These are phyloP conservation scores for Podiceps cristatus DNA, from an alignment of 2,113 vertebrate genomes.

Conservation along the genomic window DNA sequence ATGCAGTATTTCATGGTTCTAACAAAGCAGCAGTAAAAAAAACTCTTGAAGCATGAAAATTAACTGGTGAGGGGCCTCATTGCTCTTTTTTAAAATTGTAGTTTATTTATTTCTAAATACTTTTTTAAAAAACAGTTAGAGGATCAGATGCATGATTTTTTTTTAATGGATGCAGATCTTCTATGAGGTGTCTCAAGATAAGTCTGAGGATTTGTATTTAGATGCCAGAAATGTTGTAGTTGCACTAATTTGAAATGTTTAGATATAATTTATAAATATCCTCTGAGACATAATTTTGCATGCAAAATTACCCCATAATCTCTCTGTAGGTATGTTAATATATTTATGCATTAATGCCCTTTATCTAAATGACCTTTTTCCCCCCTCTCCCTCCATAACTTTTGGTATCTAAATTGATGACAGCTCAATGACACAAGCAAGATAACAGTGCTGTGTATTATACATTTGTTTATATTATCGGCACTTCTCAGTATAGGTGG, in stretches of 20 bases:
- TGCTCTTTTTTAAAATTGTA: conserved; percentile 81
- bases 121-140: conserved; percentile 70
- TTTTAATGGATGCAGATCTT: conserved; percentile 86
- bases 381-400: conserved; percentile 78
- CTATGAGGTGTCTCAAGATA: conserved; percentile 80
- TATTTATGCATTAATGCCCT: conserved; percentile 82
- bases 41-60: conserved; percentile 89
- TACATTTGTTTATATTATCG: conserved; percentile 85
- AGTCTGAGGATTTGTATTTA: conserved; percentile 79
- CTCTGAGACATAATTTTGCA: conserved; percentile 86
- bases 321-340: conserved; percentile 83
- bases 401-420: conserved; percentile 83
- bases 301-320: conserved; percentile 82
- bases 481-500: conserved; percentile 89
- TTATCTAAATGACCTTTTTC: conserved; percentile 80
- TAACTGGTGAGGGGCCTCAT: conserved; percentile 89
- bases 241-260: conserved; percentile 81
- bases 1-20: conserved; percentile 90
- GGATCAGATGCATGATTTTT: conserved; percentile 84
- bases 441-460: conserved; percentile 85
- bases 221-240: conserved; percentile 81
- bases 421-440: conserved; percentile 83
- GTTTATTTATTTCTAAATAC: conserved; percentile 80
- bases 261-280: conserved; percentile 77
- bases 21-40: conserved; percentile 89